phyloP scores from a whole-genome alignment of 1,140 invertebrate species.

The Nasonia longicornis region DNA sequence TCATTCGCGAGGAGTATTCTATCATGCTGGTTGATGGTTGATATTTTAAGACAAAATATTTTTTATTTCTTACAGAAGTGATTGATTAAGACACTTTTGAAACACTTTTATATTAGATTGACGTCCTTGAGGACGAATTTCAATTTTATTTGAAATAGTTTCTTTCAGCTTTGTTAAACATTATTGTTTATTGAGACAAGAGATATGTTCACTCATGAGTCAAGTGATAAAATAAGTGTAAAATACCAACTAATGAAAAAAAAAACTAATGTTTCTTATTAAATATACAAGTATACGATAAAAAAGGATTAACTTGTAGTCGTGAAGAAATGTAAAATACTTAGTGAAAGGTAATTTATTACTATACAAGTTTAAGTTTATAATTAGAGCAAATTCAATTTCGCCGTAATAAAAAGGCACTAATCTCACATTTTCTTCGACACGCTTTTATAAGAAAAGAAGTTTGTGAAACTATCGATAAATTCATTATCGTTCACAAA shows the following conservation, averaged over 20 bases:
- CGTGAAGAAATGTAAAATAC: slow-evolving; percentile 8
- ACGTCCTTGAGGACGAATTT: background rate
- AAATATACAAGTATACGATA: background rate
- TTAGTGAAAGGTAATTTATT: slow-evolving; percentile 10
- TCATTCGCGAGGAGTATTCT: background rate
- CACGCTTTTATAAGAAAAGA: slow-evolving; percentile 18
- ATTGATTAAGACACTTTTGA: slow-evolving; percentile 32
- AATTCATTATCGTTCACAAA: slow-evolving; percentile 5
- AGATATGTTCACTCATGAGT: background rate
- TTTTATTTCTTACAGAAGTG: slow-evolving; percentile 7
- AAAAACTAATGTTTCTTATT: background rate
- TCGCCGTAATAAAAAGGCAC: slow-evolving; percentile 35
- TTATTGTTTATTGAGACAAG: background rate
- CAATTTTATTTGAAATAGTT: background rate
- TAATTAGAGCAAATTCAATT: slow-evolving; percentile 40
- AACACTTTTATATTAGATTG: background rate
- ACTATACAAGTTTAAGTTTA: slow-evolving; percentile 25
- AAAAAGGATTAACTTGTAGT: background rate
- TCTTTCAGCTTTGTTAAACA: background rate
- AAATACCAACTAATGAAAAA: background rate
- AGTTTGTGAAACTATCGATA: background rate
- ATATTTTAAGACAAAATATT: background rate
- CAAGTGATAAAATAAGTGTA: too few species aligned
- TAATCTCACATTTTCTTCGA: slow-evolving; percentile 38
- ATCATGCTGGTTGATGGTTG: background rate